Evolutionary conservation across 2,797 vertebrate species (phyloP), one percentile per base, ranked within the genome.

Genomic region (Tinamus major): DNA sequence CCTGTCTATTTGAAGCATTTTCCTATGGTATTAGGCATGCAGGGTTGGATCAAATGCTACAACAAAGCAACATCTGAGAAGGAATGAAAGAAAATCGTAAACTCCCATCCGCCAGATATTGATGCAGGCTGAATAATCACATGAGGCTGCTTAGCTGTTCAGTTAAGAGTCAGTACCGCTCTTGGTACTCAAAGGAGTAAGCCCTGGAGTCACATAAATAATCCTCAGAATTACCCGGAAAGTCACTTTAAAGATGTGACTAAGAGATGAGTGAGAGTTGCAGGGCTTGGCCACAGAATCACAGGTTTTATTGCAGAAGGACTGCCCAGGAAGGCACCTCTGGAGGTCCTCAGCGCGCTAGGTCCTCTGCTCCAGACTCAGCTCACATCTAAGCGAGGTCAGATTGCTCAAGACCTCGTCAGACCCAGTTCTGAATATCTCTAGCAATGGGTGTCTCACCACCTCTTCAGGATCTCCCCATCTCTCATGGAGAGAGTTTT

Each of bases 201-300:
- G 81, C 90, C 84, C 56, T 59, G 76, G 81, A 86, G 89, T 93
- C 89, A 92, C 7, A 7, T 29, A 90, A 92, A 94, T 87, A 92
- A 94, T 87, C 53, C 44, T 70, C 42, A 87, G 78, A 68, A 92
- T 95, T 93, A 93, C 67, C 79, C 44, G 72, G 92, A 92, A 94
- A 76, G 77, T 93, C 86, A 64, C 89, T 94, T 90, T 79, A 79
- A 85, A 87, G 69, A 59, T 41, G 27, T 49, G 61, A 87, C 82
- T 87, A 90, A 75, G 71, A 77, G 61, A 78, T 31, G n/a, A 44
- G 71, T 77, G 29, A 61, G 69, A 92, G 71, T 68, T 77, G 68
- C 87, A 77, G 71, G 35, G 56, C 89, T 29, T 74, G 14, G 3
- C 3, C 18, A 39, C 9, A 48, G 48, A 74, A 63, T 81, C 15